Evolutionary conservation across 1,140 invertebrate genomes (phyloP).

Genomic region (Monomorium pharaonis): DNA sequence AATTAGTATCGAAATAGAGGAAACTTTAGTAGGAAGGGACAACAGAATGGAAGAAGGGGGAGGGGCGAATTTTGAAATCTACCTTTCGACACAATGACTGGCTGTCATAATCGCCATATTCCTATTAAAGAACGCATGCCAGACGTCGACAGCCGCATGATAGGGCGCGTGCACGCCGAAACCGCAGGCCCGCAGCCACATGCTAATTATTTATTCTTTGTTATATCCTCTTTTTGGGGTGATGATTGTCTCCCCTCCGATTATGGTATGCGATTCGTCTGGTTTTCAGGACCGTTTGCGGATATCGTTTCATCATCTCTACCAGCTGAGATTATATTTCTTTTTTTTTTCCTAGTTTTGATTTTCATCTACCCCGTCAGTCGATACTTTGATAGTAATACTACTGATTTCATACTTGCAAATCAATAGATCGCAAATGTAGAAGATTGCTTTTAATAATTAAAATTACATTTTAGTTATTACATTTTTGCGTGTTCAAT

Average conservation of each 20-base stretch:
- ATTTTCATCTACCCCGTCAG: neutral
- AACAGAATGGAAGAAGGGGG: no score
- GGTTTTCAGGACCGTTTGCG: neutral
- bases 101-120: conserved; percentile 28
- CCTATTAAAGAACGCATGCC: conserved; percentile 70
- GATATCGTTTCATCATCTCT: neutral
- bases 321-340: neutral
- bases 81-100: neutral
- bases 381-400: neutral
- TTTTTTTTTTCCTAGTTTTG: neutral
- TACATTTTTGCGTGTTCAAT: neutral
- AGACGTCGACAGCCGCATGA: conserved; percentile 69
- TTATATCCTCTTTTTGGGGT: conserved; percentile 72
- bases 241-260: conserved; percentile 63
- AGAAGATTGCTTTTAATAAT: neutral
- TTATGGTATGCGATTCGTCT: conserved; percentile 2
- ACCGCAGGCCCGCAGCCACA: conserved; percentile 78
- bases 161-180: conserved; percentile 74
- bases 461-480: neutral
- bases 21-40: neutral
- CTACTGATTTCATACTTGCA: neutral
- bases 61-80: neutral
- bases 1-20: neutral
- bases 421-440: neutral
- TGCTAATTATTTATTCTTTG: conserved; percentile 80